phyloP scores from a whole-genome alignment of 2,888 invertebrate species.

The Amiota minor region DNA sequence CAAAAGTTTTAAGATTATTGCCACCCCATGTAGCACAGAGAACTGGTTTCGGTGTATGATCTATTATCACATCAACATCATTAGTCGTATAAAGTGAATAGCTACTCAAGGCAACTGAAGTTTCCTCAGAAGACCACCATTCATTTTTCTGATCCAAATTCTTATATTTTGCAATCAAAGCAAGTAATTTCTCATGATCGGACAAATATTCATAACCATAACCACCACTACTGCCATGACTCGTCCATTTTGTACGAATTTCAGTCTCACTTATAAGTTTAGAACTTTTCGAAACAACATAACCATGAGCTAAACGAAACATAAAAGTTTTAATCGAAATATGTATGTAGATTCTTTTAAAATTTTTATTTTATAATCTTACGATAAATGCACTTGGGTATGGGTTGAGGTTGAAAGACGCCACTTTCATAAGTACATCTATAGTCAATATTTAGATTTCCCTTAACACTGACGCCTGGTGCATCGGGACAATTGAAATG shows the following conservation, averaged over 20 bases:
- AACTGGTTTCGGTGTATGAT: slow-evolving; percentile 77
- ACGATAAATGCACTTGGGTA: slow-evolving; percentile 84
- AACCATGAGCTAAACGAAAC: slow-evolving; percentile 56
- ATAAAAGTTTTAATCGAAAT: background rate
- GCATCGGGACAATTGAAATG: slow-evolving; percentile 78
- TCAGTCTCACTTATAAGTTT: slow-evolving; percentile 2
- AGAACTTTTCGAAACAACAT: slow-evolving; percentile 45
- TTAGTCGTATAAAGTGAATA: slow-evolving; percentile 66
- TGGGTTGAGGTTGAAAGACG: slow-evolving; percentile 79
- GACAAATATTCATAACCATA: slow-evolving; percentile 51
- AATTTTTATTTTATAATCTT: slow-evolving; percentile 53
- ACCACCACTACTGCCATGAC: slow-evolving; percentile 47
- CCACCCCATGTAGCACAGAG: slow-evolving; percentile 88
- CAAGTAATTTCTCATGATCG: slow-evolving; percentile 56
- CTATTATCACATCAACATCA: slow-evolving; percentile 63
- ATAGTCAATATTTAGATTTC: slow-evolving; percentile 78
- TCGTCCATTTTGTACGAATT: slow-evolving; percentile 11
- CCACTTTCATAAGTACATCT: slow-evolving; percentile 81
- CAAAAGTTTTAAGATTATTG: slow-evolving; percentile 88
- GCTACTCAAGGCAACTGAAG: slow-evolving; percentile 50
- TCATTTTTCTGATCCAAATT: slow-evolving; percentile 60
- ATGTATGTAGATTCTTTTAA: background rate
- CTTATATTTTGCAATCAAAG: slow-evolving; percentile 61
- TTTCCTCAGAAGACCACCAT: slow-evolving; percentile 69
- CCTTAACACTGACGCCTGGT: slow-evolving; percentile 77